A percentile compares a stretch with the other conserved stretches of the same genome.
phyloP scores from a whole-genome alignment of 2,113 vertebrate species.

The Pitta sordida region DNA sequence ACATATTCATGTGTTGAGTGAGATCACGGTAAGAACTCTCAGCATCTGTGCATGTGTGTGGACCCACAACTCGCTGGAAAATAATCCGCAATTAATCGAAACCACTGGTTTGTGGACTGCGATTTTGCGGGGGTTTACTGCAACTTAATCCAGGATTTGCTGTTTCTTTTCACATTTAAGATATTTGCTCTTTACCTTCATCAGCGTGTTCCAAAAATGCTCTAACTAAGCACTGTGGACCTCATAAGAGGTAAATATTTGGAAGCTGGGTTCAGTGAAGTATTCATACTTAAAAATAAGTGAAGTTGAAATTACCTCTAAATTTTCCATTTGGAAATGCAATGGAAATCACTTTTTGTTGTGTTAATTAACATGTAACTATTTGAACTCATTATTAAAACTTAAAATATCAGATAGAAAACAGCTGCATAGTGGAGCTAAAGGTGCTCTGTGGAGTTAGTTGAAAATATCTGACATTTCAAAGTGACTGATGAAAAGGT shows the following conservation, averaged over 20 bases:
- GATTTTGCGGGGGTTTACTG: too few relatives aligned
- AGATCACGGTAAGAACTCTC: too few relatives aligned
- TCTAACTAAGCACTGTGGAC: background rate
- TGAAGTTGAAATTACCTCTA: background rate
- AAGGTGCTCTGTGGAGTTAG: background rate
- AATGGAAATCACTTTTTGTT: background rate
- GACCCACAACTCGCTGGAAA: too few relatives aligned
- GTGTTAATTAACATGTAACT: background rate
- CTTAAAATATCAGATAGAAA: background rate
- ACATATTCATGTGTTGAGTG: too few relatives aligned
- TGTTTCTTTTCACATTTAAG: background rate
- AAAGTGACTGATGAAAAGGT: slow-evolving; percentile 40
- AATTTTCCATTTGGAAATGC: background rate
- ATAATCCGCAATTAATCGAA: too few relatives aligned
- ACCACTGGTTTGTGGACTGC: too few relatives aligned
- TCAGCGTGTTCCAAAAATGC: background rate
- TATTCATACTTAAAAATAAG: background rate
- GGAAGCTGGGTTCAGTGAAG: background rate
- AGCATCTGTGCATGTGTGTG: too few relatives aligned
- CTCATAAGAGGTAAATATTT: background rate
- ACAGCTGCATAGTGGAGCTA: background rate
- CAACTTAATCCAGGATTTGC: background rate
- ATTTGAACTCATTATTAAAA: background rate
- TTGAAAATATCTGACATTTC: slow-evolving; percentile 37
- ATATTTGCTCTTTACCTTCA: background rate